Evolutionary conservation across 2,888 invertebrate genomes (phyloP).

Genomic region (Nemoura dubitans): DNA sequence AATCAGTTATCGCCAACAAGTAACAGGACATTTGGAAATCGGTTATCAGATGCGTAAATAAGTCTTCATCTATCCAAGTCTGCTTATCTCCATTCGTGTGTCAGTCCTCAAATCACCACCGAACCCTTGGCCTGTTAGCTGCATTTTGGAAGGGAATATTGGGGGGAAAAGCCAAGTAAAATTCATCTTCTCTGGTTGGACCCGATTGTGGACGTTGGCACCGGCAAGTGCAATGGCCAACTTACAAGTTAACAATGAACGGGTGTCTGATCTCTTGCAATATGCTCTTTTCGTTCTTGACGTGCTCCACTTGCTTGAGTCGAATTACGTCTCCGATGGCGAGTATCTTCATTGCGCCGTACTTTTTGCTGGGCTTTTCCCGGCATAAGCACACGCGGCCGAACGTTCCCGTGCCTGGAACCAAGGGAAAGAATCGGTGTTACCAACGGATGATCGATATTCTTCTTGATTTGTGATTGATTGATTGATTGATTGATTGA

Average conservation of each 20-base stretch:
- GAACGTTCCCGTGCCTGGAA: constrained; percentile 92
- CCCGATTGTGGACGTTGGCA: no score
- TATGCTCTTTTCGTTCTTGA: constrained; percentile 95
- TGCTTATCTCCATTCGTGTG: no score
- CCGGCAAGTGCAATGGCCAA: constrained; percentile 52
- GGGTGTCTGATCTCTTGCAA: constrained; percentile 92
- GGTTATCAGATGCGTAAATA: no score
- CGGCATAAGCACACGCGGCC: constrained; percentile 92
- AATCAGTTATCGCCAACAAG: no score
- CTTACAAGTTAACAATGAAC: constrained; percentile 94
- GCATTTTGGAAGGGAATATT: no score
- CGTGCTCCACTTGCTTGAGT: constrained; percentile 96
- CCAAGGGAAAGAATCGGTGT: constrained; percentile 43
- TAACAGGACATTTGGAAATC: no score
- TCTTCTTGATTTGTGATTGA: not conserved
- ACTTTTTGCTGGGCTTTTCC: constrained; percentile 81
- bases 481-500: no score
- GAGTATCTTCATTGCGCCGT: constrained; percentile 93
- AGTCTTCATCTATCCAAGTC: no score
- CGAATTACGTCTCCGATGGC: constrained; percentile 93
- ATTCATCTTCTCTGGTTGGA: no score
- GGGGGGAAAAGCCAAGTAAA: no score
- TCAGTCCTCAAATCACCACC: no score
- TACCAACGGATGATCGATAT: not conserved
- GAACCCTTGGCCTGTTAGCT: no score